Evolutionary conservation across 2,113 vertebrate species (phyloP).

Genomic region (Accipiter cooperii): DNA sequence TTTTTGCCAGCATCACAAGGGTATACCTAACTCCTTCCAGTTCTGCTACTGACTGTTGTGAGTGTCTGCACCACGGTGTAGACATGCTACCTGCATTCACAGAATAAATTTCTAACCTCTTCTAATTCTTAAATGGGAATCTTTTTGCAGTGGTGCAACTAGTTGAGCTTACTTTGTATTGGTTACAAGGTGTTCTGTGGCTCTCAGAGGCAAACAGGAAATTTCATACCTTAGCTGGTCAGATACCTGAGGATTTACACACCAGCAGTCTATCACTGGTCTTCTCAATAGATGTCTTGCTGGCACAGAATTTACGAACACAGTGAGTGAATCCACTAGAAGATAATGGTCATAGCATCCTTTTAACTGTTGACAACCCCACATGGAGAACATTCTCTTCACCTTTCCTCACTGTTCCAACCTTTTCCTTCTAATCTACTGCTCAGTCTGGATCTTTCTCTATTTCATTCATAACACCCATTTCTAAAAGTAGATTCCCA

Average conservation of each 20-base stretch:
- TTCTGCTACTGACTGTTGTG: rapidly evolving
- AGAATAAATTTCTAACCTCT: background rate
- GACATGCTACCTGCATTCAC: background rate
- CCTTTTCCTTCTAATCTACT: background rate
- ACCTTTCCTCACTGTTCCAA: background rate
- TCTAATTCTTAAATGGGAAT: background rate
- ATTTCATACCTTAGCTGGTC: background rate
- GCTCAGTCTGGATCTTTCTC: background rate
- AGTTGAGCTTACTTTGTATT: background rate
- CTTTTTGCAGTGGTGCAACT: background rate
- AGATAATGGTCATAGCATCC: background rate
- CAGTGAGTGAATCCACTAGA: background rate
- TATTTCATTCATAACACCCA: background rate
- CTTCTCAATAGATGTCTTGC: background rate
- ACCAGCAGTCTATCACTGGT: background rate
- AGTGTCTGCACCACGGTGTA: background rate
- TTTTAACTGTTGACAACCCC: background rate
- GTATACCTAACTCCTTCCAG: background rate
- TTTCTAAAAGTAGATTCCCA: background rate
- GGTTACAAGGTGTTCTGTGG: background rate
- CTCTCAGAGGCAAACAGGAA: background rate
- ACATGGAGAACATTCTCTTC: background rate
- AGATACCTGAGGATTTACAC: background rate
- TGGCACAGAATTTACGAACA: background rate
- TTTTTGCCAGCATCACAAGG: background rate